phyloP scores from a whole-genome alignment of 2,113 vertebrate species.

The Cinclus mexicanus region DNA sequence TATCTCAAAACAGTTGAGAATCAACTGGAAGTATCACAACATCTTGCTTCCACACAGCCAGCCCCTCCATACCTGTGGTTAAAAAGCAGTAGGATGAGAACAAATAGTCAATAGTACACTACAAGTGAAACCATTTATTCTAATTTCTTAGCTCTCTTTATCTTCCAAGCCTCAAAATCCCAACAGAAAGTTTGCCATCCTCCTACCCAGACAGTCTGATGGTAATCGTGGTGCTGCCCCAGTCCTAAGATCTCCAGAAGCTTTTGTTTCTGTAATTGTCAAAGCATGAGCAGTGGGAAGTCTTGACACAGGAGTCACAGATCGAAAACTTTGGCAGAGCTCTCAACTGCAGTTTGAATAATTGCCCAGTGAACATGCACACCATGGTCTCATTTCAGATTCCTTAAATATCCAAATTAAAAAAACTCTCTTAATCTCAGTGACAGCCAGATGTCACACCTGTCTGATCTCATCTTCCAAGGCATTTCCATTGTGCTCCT shows the following conservation, averaged over 20 bases:
- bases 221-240: not conserved
- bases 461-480: not conserved
- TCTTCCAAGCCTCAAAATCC: not conserved
- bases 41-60: not conserved
- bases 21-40: not conserved
- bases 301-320: not conserved
- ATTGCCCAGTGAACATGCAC: slow-evolving; percentile 11
- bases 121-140: not conserved
- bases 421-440: slow-evolving; percentile 3
- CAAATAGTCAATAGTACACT: not conserved
- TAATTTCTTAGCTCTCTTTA: not conserved
- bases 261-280: not conserved
- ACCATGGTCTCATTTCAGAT: not conserved
- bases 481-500: not conserved
- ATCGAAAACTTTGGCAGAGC: not conserved
- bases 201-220: not conserved
- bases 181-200: not conserved
- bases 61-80: not conserved
- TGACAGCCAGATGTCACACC: not conserved
- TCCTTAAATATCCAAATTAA: not conserved
- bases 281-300: not conserved
- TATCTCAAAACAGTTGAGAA: not conserved
- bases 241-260: not conserved
- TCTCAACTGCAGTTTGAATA: not conserved
- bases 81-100: not conserved